phyloP scores from a whole-genome alignment of 2,797 vertebrate species.

The Takifugu rubripes region DNA sequence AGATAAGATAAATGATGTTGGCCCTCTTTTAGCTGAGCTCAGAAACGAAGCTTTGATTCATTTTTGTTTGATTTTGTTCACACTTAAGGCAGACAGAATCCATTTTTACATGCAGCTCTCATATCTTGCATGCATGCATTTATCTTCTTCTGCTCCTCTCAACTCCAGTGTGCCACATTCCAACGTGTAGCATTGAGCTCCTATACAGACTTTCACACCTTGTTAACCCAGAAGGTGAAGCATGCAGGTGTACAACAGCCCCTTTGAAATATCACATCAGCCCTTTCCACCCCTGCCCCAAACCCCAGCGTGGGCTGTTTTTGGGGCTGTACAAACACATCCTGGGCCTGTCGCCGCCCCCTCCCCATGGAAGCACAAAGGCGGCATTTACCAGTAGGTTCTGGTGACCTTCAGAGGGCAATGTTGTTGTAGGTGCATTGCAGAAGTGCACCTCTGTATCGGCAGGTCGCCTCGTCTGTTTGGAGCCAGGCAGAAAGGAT shows the following conservation, averaged over 20 bases:
- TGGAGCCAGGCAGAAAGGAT: neutral
- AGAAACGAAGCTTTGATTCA: neutral
- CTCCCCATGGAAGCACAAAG: conserved; percentile 63
- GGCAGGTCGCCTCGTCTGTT: conserved; percentile 16
- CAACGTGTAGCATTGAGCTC: conserved; percentile 15
- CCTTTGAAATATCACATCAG: conserved; percentile 37
- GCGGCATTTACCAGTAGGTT: conserved; percentile 76
- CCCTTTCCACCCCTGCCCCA: conserved; percentile 36
- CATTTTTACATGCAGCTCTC: neutral
- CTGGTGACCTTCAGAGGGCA: conserved; percentile 79
- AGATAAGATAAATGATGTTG: conserved; percentile 22
- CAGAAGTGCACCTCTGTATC: conserved; percentile 38
- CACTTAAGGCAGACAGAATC: neutral
- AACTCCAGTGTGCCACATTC: conserved; percentile 6
- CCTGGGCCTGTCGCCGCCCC: conserved; percentile 29
- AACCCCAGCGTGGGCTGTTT: conserved; percentile 40
- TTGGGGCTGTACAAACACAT: conserved; percentile 65
- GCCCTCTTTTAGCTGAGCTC: neutral
- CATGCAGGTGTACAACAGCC: conserved; percentile 53
- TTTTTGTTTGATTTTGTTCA: conserved; percentile 4
- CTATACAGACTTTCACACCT: conserved; percentile 52
- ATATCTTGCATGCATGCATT: neutral
- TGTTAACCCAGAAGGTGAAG: conserved; percentile 61
- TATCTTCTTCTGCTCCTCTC: neutral
- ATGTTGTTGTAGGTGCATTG: conserved; percentile 70